Base-by-base conservation (phyloP, 2,888 invertebrate genomes). In the Cosmia trapezina region DNA sequence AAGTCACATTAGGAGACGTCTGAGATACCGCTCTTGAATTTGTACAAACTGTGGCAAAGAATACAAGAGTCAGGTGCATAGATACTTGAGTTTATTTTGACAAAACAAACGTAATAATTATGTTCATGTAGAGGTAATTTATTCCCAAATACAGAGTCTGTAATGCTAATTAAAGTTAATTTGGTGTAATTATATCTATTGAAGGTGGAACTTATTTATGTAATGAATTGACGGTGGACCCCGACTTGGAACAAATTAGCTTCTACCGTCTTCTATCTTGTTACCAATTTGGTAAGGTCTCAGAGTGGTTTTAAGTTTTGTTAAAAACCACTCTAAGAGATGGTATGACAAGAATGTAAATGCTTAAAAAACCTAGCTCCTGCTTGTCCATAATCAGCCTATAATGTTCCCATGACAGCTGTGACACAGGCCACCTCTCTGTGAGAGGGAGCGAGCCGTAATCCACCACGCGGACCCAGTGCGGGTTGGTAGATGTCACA, bases 1-100 rank as follows among this genome's bases (percentile, higher is more conserved):
- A 12, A 78, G 37, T 62, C 41, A 73, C 73, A 65, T 72, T 62
- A 66, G 7, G 56, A 33, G 41, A 33, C 51, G 45, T 41, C 19
- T 51, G 19, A 72, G 43, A 56, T 51, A 79, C 47, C 37, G 28
- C 43, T 56, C n/a, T 45, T 8, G 37, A 61, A 70, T 61, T 61
- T 72, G 73, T 61, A 56, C 73, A 37, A 64, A 54, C 41, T 53
- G 37, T 28, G 3, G n/a, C n/a, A 9, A 56, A 28, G 49, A 45
- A 72, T 61, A 37, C 33, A 45, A 0, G 14, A 45, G 37, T 65
- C 54, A 64, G 49, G n/a, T 64, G 45, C 33, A 64, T 1, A 37
- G 8, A 22, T 41, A 43, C n/a, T 54, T n/a, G n/a, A n/a, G n/a
- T n/a, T n/a, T 70, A 54, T 53, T n/a, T 41, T 61, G 1, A 4